These are phyloP conservation scores for Leucophora obtusa DNA, from an alignment of 2,888 invertebrate species.

Conservation along the genomic window DNA sequence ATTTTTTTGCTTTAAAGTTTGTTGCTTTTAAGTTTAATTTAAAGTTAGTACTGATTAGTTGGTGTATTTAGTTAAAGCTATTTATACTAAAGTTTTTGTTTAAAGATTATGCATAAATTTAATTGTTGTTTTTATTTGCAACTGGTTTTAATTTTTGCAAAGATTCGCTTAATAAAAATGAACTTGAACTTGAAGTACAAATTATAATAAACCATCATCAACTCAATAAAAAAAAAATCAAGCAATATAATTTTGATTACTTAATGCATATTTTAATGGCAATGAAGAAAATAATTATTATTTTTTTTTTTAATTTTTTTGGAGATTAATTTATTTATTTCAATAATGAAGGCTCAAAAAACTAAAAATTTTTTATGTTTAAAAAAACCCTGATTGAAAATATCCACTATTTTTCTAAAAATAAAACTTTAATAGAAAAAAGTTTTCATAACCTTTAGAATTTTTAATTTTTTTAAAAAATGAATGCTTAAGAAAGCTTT, in stretches of 20 bases:
- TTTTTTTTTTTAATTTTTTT: too few relatives aligned
- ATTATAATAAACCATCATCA: background rate
- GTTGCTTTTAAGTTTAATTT: background rate
- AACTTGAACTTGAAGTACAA: constrained; percentile 5
- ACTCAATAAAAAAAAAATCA: background rate
- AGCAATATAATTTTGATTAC: background rate
- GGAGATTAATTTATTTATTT: too few relatives aligned
- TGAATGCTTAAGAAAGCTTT: too few relatives aligned
- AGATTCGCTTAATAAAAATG: background rate
- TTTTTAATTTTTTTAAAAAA: too few relatives aligned
- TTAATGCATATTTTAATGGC: too few relatives aligned
- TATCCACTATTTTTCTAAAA: too few relatives aligned
- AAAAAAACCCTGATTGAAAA: too few relatives aligned
- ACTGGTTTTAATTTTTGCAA: constrained; percentile 1
- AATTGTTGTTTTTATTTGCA: background rate
- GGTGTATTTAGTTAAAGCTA: background rate
- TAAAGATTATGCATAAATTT: background rate
- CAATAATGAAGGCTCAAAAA: too few relatives aligned
- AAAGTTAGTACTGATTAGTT: background rate
- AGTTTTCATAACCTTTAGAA: too few relatives aligned
- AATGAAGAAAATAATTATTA: too few relatives aligned
- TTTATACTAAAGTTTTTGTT: background rate
- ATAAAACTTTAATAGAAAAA: too few relatives aligned
- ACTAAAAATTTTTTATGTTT: too few relatives aligned
- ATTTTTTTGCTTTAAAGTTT: constrained; percentile 1